These are phyloP conservation scores for Eubucco bourcierii DNA, from an alignment of 2,113 vertebrate genomes.

Conservation along the genomic window DNA sequence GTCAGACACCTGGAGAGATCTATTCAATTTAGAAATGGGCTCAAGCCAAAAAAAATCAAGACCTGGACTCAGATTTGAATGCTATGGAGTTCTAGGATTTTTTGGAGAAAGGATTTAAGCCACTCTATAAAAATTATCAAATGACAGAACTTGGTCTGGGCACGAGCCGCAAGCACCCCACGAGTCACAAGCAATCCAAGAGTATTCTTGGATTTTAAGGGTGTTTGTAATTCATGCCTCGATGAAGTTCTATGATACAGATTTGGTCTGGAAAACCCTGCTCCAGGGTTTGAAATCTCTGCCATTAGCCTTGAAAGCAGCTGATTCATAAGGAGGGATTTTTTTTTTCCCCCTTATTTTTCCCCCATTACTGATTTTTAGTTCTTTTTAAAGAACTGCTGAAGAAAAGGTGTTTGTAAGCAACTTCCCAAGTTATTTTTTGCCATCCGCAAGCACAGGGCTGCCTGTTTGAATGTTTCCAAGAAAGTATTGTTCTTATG, in stretches of 20 bases:
- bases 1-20: conserved; percentile 68
- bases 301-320: conserved; percentile 4
- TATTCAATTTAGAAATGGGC: conserved; percentile 51
- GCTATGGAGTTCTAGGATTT: background rate
- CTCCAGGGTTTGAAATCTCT: background rate
- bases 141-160: background rate
- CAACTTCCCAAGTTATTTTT: conserved; percentile 76
- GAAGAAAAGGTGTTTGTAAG: conserved; percentile 74
- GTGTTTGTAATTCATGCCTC: no score
- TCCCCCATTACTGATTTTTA: background rate
- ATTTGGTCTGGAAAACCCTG: background rate
- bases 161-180: background rate
- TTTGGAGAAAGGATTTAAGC: background rate
- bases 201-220: background rate
- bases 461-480: conserved; percentile 85
- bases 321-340: background rate
- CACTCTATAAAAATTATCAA: background rate
- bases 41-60: conserved; percentile 45
- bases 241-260: background rate
- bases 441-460: conserved; percentile 53
- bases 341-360: background rate
- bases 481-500: conserved; percentile 90
- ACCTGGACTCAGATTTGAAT: background rate
- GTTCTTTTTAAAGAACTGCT: conserved; percentile 36
- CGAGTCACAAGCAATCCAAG: background rate